These are phyloP conservation scores for Myotis davidii DNA, from an alignment of 2,113 vertebrate genomes.

Conservation along the genomic window DNA sequence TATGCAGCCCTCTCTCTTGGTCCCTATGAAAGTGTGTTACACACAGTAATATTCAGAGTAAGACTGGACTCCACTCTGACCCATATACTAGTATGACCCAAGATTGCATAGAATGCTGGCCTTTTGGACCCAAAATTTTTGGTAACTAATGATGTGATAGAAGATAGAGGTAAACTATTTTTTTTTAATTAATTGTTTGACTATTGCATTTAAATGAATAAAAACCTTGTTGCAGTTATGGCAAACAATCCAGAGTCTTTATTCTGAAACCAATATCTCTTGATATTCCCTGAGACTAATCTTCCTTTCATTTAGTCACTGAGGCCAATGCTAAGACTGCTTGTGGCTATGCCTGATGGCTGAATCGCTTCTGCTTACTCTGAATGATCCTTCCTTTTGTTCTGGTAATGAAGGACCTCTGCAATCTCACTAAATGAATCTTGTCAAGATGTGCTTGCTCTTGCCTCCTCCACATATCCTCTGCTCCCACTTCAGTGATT, in stretches of 20 bases:
- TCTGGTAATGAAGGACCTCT: not conserved
- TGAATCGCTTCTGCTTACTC: not conserved
- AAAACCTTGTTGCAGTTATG: not conserved
- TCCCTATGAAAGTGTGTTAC: not conserved
- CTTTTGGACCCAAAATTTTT: slow-evolving; percentile 5
- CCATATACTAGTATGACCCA: not conserved
- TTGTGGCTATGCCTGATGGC: not conserved
- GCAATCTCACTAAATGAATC: not conserved
- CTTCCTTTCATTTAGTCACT: not conserved
- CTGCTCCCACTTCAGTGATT: not conserved
- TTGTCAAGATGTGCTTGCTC: not conserved
- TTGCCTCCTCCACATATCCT: not conserved
- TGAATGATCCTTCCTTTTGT: not conserved
- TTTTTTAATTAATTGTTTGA: not conserved
- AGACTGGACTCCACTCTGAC: not conserved
- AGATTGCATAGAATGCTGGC: not conserved
- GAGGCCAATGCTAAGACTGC: not conserved
- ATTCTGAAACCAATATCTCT: not conserved
- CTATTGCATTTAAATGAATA: slow-evolving; percentile 8
- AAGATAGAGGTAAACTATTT: not conserved
- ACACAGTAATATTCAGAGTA: not conserved
- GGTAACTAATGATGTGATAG: not conserved
- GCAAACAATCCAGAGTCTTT: not conserved
- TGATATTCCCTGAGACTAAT: not conserved
- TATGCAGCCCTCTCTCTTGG: not conserved